These are phyloP conservation scores for Scaptomyza montana DNA, from an alignment of 1,140 invertebrate species.

Conservation along the genomic window DNA sequence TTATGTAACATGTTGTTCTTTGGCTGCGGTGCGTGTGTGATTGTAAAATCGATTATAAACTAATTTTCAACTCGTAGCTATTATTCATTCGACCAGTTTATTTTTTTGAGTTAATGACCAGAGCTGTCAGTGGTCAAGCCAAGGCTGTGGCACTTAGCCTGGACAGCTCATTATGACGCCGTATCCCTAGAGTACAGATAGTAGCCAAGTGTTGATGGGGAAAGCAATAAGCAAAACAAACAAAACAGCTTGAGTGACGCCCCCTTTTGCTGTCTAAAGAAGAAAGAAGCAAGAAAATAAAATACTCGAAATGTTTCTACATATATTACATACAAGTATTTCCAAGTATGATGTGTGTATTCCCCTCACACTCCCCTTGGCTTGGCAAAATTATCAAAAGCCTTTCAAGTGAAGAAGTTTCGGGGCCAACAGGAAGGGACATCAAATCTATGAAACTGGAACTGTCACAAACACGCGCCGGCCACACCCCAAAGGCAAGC, in stretches of 20 bases:
- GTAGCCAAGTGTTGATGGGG: slow-evolving; percentile 42
- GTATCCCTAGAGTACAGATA: slow-evolving; percentile 34
- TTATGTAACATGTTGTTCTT: slow-evolving; percentile 55
- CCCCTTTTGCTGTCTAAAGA: neutral
- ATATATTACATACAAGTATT: slow-evolving; percentile 3
- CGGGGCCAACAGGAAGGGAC: slow-evolving; percentile 39
- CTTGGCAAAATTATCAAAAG: slow-evolving; percentile 31
- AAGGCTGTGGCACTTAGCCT: slow-evolving; percentile 32
- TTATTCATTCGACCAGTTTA: neutral
- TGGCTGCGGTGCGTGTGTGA: slow-evolving; percentile 45
- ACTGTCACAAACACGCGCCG: slow-evolving; percentile 71
- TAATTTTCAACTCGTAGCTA: slow-evolving; percentile 64
- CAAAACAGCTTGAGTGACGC: slow-evolving; percentile 42
- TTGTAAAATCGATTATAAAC: slow-evolving; percentile 83
- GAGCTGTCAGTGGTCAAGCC: neutral
- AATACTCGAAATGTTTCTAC: slow-evolving; percentile 15
- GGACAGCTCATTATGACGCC: slow-evolving; percentile 42
- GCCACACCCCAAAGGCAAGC: slow-evolving; percentile 39
- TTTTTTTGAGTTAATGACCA: slow-evolving; percentile 35
- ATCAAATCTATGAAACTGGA: slow-evolving; percentile 56
- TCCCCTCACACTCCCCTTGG: slow-evolving; percentile 5
- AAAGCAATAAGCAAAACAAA: slow-evolving; percentile 42
- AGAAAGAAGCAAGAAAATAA: neutral
- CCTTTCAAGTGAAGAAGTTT: slow-evolving; percentile 31
- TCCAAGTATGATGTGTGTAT: neutral